Evolutionary conservation across 2,797 vertebrate genomes (phyloP), one percentile per base, ranked within the genome.

Genomic region (Notoglanidium macrostoma): DNA sequence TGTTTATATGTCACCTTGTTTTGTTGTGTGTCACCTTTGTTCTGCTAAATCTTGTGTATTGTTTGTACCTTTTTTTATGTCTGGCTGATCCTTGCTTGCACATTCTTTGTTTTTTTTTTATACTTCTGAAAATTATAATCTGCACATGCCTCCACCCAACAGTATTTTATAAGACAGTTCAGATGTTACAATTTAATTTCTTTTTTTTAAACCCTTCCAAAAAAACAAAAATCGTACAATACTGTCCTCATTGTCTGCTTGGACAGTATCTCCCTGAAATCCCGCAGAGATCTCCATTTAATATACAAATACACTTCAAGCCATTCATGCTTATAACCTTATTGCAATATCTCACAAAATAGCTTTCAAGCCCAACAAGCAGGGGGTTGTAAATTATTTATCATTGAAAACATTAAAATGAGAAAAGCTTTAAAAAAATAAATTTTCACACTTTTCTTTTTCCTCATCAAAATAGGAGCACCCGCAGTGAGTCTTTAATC

Each of bases 341-440:
- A 12, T 40, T 59, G 55, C 55, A 40, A 55, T 19, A 59, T 49
- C 21, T 80, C 19, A 40, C 55, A 40, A 61, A 40, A 80, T 44
- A 44, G 77, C 77, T 59, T 61, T 40, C 35, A 40, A 59, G 29
- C n/a, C 72, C 85, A 81, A 61, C 76, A 80, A 78, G 85, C 49
- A 44, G 32, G 19, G 29, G 32, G 61, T 78, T 5, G 17, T 29
- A 29, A 72, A 61, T 67, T 14, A 61, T 86, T 86, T 29, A 81
- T 26, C 26, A 17, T 35, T 82, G n/a, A 73, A 61, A 72, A 72
- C 65, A 49, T 10, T 51, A 54, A 63, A 77, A 65, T 79, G 63
- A 35, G 29, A 35, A 57, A 79, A 79, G 54, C 29, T 35, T 49
- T 51, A 23, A 57, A 57, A 49, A 55, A 79, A 78, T 44, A 63